A percentile compares a stretch with the other conserved stretches of the same genome.
phyloP scores from a whole-genome alignment of 2,113 vertebrate species.

The Onychostruthus taczanowskii region DNA sequence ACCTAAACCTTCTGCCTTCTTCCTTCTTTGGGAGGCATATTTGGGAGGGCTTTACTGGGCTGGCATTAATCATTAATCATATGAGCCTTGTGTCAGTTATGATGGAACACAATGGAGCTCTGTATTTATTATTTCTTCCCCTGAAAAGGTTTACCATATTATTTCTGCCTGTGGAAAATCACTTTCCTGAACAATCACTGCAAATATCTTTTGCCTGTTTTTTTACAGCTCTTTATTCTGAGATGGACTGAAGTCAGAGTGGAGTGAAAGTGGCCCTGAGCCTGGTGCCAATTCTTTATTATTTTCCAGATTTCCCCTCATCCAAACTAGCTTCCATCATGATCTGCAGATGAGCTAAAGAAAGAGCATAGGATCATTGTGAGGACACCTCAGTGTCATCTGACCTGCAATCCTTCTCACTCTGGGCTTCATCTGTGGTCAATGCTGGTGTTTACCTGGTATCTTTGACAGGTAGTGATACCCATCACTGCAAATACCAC shows the following conservation, averaged over 20 bases:
- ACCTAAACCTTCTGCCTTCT: conserved; percentile 1
- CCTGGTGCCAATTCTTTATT: background rate
- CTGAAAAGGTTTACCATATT: conserved; percentile 6
- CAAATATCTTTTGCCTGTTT: background rate
- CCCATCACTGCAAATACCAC: background rate
- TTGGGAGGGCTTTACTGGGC: background rate
- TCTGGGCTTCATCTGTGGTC: background rate
- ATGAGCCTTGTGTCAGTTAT: background rate
- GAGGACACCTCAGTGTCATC: background rate
- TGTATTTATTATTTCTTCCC: conserved; percentile 29
- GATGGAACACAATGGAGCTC: conserved; percentile 14
- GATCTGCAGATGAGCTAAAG: background rate
- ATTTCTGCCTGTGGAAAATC: background rate
- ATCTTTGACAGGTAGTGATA: background rate
- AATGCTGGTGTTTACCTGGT: background rate
- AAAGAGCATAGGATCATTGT: background rate
- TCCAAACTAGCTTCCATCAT: rapidly evolving
- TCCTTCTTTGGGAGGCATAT: background rate
- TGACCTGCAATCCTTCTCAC: background rate
- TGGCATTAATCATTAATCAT: conserved; percentile 24
- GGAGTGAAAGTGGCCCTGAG: background rate
- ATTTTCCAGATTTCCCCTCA: background rate
- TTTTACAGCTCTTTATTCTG: background rate
- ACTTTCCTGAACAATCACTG: background rate
- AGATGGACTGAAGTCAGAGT: background rate